Conservation (phyloP, 2,888 invertebrate species). For the Hymenopus coronatus region DNA sequence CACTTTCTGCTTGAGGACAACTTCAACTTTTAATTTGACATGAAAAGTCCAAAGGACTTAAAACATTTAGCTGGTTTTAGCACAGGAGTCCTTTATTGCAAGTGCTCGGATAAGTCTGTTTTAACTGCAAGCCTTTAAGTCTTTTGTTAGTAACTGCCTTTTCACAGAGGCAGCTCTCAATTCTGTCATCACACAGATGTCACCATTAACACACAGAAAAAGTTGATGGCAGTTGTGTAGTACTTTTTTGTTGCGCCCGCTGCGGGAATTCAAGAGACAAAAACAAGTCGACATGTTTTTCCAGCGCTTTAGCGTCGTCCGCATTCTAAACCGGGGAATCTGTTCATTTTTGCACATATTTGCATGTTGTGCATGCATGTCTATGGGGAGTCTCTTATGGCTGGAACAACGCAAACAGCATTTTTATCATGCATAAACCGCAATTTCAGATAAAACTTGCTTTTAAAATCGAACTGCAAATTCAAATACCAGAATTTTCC, state of each 20-base stretch:
- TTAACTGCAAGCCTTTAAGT: not conserved
- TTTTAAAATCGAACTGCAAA: not conserved
- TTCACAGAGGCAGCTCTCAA: not conserved
- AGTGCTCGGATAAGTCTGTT: not conserved
- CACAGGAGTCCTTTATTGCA: not conserved
- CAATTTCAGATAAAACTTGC: not conserved
- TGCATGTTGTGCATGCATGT: not conserved
- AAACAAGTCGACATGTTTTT: not conserved
- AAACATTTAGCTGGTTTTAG: not conserved
- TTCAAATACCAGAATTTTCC: not conserved
- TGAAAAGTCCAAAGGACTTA: not conserved
- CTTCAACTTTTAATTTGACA: too few species aligned
- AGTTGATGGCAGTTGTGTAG: not conserved
- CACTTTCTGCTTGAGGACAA: too few species aligned
- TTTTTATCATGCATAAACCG: not conserved
- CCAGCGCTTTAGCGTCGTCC: not conserved
- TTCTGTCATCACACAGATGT: not conserved
- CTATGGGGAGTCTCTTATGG: not conserved
- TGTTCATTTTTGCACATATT: not conserved
- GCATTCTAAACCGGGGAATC: not conserved
- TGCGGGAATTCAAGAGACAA: not conserved
- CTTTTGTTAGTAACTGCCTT: not conserved
- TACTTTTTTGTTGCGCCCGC: not conserved
- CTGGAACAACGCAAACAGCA: not conserved
- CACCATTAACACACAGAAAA: not conserved